Evolutionary conservation across 2,797 vertebrate genomes (phyloP).

Genomic region (Tragelaphus oryx): DNA sequence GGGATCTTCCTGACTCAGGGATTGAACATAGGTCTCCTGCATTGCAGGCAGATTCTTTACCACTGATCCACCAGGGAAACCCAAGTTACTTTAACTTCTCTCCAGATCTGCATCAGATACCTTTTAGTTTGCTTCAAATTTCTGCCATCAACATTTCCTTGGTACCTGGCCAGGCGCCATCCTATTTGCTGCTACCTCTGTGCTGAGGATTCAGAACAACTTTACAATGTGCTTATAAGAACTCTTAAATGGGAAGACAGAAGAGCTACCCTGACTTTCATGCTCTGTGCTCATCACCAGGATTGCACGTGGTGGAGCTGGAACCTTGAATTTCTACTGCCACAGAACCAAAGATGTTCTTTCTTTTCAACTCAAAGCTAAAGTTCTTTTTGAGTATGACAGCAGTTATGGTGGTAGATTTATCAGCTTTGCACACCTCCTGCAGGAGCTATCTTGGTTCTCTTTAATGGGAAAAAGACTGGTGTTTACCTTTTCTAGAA

Average conservation of each 20-base stretch:
- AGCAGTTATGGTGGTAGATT: background rate
- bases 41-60: background rate
- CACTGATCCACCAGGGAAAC: background rate
- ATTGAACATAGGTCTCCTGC: background rate
- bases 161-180: background rate
- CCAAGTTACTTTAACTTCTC: background rate
- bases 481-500: background rate
- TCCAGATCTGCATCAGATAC: background rate
- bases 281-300: background rate
- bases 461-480: constrained; percentile 14
- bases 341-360: background rate
- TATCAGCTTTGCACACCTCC: background rate
- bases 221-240: background rate
- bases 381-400: background rate
- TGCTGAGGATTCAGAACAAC: background rate
- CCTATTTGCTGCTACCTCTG: background rate
- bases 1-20: background rate
- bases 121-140: background rate
- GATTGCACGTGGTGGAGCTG: background rate
- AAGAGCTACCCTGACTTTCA: background rate
- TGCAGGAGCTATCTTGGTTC: background rate
- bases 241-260: background rate
- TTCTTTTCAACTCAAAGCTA: background rate
- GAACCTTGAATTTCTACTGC: background rate
- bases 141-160: background rate